These are phyloP conservation scores for Geodia barretti DNA, from an alignment of 37 sponge, comb jelly and placozoan species.

Conservation along the genomic window DNA sequence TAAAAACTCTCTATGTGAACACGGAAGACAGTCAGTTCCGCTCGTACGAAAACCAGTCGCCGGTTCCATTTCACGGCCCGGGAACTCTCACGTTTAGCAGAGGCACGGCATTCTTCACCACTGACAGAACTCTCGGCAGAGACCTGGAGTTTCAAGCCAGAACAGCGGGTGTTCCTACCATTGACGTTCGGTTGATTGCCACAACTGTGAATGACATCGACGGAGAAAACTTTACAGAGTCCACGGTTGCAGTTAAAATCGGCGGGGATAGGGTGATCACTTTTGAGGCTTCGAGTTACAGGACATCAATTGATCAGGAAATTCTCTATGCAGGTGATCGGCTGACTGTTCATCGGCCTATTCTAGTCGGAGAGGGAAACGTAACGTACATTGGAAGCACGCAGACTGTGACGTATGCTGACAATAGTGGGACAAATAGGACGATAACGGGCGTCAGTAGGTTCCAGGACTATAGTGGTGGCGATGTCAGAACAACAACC, in stretches of 20 bases:
- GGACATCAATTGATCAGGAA: background rate
- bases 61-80: background rate
- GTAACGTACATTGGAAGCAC: background rate
- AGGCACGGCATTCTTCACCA: conserved; percentile 1
- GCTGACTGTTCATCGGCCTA: background rate
- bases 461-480: background rate
- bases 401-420: background rate
- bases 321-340: background rate
- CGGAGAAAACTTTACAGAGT: background rate
- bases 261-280: background rate
- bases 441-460: background rate
- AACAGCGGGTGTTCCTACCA: background rate
- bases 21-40: background rate
- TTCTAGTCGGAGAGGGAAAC: background rate
- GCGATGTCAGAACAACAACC: background rate
- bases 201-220: background rate
- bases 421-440: background rate
- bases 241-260: background rate
- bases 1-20: background rate
- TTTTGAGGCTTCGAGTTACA: background rate
- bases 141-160: background rate
- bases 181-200: background rate
- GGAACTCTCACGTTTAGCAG: background rate
- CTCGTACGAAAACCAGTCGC: background rate
- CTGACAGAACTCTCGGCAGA: background rate